Evolutionary conservation across 1,140 invertebrate genomes (phyloP), one percentile per base, ranked within the genome.

Genomic region (Drosophila trapezifrons): DNA sequence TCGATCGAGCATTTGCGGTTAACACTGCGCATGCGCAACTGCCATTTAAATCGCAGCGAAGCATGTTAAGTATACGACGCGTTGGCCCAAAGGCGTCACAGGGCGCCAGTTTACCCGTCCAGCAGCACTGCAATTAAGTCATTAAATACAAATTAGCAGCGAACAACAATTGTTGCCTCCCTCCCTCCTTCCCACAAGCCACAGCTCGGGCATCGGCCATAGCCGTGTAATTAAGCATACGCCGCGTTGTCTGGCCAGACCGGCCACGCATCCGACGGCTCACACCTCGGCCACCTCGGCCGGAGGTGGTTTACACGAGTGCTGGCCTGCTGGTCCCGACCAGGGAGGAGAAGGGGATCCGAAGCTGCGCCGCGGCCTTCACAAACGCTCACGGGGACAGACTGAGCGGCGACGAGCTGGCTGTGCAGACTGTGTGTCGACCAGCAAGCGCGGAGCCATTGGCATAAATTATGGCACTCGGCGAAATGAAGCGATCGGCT

Each of bases 61-160:
- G 22, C 4, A 2, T 4, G 22, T 22, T 22, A 4, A 25, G 76
- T 66, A 75, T 82, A 82, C 74, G 79, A 20, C 45, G 43, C 43
- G 45, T 75, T 56, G 47, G 27, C 20, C 69, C 56, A 60, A 54
- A 62, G 38, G 37, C 27, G 47, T 42, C 40, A 55, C 65, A 71
- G 78, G 63, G 58, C 74, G 74, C 47, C 74, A 49, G 45, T 55
- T 64, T 55, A 46, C 27, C 47, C 25, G 40, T 22, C 38, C 35
- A 42, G 54, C 38, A 42, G 54, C 43, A 55, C 37, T 71, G 63
- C 76, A 76, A 86, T 86, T 83, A 83, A 86, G 83, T 86, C 76
- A 86, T 86, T 86, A 87, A 77, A 87, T 83, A 83, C 67, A 73
- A 79, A 87, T 86, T 87, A 79, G 76, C 52, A 64, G 71, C 76